These are phyloP conservation scores for Dendrocincla fuliginosa DNA, from an alignment of 2,797 vertebrate species.

Conservation along the genomic window DNA sequence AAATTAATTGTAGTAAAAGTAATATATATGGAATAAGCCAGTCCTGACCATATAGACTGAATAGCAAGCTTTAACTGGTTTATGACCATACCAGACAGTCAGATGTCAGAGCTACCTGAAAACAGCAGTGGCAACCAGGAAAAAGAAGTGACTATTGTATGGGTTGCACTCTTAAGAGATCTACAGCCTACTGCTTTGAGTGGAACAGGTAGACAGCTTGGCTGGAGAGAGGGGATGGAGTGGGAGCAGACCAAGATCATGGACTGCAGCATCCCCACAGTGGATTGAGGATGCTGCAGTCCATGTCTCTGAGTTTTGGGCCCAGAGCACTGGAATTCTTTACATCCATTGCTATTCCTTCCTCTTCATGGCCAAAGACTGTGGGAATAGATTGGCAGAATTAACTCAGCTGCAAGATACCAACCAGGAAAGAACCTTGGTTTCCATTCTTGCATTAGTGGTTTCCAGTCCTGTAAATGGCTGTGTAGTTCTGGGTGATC, in stretches of 20 bases:
- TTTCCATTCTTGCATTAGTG: background rate
- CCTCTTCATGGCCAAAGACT: background rate
- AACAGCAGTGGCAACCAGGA: background rate
- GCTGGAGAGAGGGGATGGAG: background rate
- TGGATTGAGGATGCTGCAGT: background rate
- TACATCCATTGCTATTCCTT: background rate
- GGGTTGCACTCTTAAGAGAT: accelerated
- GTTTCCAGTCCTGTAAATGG: background rate
- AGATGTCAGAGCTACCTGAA: background rate
- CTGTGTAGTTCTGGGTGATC: background rate
- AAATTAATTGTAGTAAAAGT: background rate
- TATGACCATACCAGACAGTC: background rate
- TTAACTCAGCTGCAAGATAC: background rate
- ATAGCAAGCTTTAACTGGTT: background rate
- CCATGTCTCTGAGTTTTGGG: background rate
- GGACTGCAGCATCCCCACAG: background rate
- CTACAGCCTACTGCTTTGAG: background rate
- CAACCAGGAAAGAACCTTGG: background rate
- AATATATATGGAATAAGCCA: background rate
- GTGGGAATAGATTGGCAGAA: background rate
- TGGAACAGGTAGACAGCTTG: background rate
- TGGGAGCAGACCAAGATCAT: background rate
- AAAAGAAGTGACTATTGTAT: accelerated
- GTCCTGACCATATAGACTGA: background rate
- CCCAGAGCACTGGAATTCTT: background rate